Percentiles rank a stretch among this genome's conserved stretches.
Evolutionary conservation across 1,140 invertebrate genomes (phyloP).

Genomic region (Drosophila ambigua): DNA sequence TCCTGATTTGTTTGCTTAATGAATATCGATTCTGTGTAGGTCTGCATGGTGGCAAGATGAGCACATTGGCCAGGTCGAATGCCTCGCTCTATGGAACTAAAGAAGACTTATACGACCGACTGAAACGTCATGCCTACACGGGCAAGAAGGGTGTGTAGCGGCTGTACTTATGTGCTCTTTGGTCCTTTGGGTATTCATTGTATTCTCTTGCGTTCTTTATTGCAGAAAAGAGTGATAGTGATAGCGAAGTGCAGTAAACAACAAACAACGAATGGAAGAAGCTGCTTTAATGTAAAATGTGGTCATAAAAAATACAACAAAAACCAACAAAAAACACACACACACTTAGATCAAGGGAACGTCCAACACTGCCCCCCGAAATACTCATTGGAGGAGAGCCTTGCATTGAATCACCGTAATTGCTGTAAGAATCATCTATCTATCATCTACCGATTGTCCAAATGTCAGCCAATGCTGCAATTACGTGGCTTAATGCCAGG

Average conservation of each 20-base stretch:
- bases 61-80: constrained; percentile 94
- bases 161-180: not conserved
- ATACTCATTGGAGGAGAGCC: constrained; percentile 58
- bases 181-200: not conserved
- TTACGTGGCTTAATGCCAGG: constrained; percentile 81
- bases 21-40: constrained; percentile 26
- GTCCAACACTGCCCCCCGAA: constrained; percentile 35
- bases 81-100: constrained; percentile 97
- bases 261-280: constrained; percentile 36
- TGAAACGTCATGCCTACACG: constrained; percentile 97
- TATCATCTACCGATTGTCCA: constrained; percentile 11
- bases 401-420: constrained; percentile 82
- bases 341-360: constrained; percentile 60
- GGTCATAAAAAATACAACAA: constrained; percentile 63
- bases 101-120: constrained; percentile 97
- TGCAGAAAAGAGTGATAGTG: constrained; percentile 96
- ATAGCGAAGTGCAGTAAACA: constrained; percentile 93
- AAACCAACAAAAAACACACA: no score
- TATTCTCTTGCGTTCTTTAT: constrained; percentile 21
- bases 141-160: constrained; percentile 94
- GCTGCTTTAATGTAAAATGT: constrained; percentile 80
- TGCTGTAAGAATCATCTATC: constrained; percentile 3
- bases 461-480: constrained; percentile 44
- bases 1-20: not conserved
- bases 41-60: constrained; percentile 88